A percentile compares a stretch with the other conserved stretches of the same genome.
Conservation (phyloP, 1,140 invertebrate species). For the Drosophila repletoides region DNA sequence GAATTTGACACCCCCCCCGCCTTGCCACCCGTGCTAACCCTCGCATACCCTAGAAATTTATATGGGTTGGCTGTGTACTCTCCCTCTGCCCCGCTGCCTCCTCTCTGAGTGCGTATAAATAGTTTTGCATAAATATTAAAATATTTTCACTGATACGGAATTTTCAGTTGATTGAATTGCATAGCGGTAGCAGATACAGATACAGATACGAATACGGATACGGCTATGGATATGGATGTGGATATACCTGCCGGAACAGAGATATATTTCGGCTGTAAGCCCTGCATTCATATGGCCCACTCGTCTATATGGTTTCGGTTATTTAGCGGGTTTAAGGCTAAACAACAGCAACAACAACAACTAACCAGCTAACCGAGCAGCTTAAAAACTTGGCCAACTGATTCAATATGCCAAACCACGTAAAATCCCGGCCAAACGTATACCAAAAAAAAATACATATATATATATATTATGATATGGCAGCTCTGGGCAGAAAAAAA, state of each 20-base stretch:
- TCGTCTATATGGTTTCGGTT: conserved; percentile 15
- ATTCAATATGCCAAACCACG: conserved; percentile 63
- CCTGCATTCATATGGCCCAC: neutral
- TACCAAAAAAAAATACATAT: conserved; percentile 35
- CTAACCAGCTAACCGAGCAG: conserved; percentile 3
- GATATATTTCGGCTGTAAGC: conserved; percentile 33
- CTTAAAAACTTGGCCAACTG: conserved; percentile 49
- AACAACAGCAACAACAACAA: conserved; percentile 35
- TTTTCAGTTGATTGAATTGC: conserved; percentile 73
- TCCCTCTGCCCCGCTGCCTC: neutral
- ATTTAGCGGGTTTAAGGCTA: conserved; percentile 64
- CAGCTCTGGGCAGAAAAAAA: neutral
- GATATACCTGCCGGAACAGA: conserved; percentile 9
- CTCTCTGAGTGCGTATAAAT: conserved; percentile 46
- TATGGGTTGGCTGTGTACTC: too few species aligned
- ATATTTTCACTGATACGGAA: conserved; percentile 77
- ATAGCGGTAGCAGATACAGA: too few species aligned
- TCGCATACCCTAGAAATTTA: too few species aligned
- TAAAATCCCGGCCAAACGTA: conserved; percentile 45
- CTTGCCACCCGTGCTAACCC: too few species aligned
- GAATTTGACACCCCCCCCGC: too few species aligned
- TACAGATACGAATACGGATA: too few species aligned
- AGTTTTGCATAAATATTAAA: conserved; percentile 75
- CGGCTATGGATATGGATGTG: neutral
- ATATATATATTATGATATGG: conserved; percentile 14